Evolutionary conservation across 2,113 vertebrate genomes (phyloP).

Genomic region (Nesogale talazaci): DNA sequence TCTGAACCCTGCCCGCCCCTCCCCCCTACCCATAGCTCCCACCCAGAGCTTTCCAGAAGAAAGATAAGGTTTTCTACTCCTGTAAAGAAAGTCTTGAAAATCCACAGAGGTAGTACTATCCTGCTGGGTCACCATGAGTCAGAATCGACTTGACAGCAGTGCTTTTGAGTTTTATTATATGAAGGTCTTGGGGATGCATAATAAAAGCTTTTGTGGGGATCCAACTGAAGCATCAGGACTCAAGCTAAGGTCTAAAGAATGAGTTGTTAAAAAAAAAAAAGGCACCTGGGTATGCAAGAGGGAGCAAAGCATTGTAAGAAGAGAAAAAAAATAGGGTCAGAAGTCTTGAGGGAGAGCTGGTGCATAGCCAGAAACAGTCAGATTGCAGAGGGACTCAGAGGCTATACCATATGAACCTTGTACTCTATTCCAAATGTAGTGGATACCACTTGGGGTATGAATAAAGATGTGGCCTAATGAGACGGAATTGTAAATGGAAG

Average conservation of each 20-base stretch:
- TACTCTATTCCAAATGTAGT: background rate
- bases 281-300: background rate
- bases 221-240: background rate
- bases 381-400: fast-evolving
- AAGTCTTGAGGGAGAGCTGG: background rate
- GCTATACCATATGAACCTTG: too few relatives aligned
- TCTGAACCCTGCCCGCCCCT: too few relatives aligned
- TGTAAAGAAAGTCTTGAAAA: too few relatives aligned
- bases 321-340: background rate
- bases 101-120: too few relatives aligned
- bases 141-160: too few relatives aligned
- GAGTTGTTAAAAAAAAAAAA: too few relatives aligned
- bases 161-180: background rate
- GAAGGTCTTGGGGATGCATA: background rate
- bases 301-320: background rate
- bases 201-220: background rate
- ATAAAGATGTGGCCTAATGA: background rate
- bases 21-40: too few relatives aligned
- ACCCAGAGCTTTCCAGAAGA: too few relatives aligned
- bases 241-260: background rate
- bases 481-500: fast-evolving
- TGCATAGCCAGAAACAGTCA: background rate
- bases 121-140: background rate
- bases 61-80: too few relatives aligned
- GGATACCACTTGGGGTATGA: background rate